A percentile compares a stretch with the other conserved stretches of the same genome.
Conservation (phyloP, 2,888 invertebrate species). For the Cosmorhoe ocellata region DNA sequence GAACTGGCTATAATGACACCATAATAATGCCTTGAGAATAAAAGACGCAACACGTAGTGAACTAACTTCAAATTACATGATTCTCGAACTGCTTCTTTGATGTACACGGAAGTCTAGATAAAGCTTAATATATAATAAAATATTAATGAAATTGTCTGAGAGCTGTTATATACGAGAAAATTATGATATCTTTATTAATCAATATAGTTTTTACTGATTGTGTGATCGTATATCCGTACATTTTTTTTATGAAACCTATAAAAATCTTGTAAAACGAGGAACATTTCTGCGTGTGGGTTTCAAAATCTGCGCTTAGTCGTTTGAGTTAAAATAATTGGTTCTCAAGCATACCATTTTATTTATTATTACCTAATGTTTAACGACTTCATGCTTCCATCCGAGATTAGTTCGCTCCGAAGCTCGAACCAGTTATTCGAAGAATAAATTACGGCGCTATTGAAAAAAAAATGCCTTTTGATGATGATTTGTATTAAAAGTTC, state of each 20-base stretch:
- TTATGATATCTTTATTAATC: too few relatives aligned
- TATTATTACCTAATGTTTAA: slow-evolving; percentile 36
- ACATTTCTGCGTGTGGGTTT: slow-evolving; percentile 62
- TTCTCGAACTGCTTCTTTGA: background rate
- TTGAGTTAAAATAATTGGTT: slow-evolving; percentile 44
- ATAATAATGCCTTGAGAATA: slow-evolving; percentile 42
- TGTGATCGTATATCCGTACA: too few relatives aligned
- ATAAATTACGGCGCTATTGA: slow-evolving; percentile 20
- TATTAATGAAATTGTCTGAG: too few relatives aligned
- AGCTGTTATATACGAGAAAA: too few relatives aligned
- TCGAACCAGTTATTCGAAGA: slow-evolving; percentile 33
- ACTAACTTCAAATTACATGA: background rate
- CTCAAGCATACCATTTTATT: slow-evolving; percentile 41
- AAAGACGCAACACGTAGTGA: slow-evolving; percentile 26
- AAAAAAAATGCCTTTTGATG: slow-evolving; percentile 28
- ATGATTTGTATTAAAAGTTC: slow-evolving; percentile 25
- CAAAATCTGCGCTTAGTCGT: slow-evolving; percentile 48
- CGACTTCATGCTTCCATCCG: slow-evolving; percentile 38
- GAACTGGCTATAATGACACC: slow-evolving; percentile 41
- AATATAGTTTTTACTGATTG: too few relatives aligned
- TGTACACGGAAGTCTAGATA: slow-evolving; percentile 9
- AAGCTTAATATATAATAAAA: slow-evolving; percentile 5
- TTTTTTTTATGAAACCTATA: background rate
- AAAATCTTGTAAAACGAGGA: slow-evolving; percentile 55
- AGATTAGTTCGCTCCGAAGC: slow-evolving; percentile 34